Conservation (phyloP, 2,888 invertebrate genomes). For the Sipha maydis region DNA sequence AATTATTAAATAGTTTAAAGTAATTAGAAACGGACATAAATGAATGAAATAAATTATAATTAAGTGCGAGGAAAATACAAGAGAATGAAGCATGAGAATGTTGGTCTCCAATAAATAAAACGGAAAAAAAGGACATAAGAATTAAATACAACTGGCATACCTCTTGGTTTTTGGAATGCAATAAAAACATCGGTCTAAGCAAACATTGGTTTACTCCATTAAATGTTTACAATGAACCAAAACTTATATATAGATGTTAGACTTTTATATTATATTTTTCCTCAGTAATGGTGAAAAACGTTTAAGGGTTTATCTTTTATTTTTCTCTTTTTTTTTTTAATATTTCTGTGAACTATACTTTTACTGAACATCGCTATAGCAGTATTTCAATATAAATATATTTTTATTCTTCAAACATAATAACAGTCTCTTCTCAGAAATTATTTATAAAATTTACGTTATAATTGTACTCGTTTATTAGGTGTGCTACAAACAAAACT, state of each 20-base stretch:
- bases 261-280: not conserved
- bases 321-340: not conserved
- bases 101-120: not conserved
- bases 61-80: not conserved
- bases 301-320: slow-evolving; percentile 20
- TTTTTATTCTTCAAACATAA: not conserved
- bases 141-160: slow-evolving; percentile 27
- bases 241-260: slow-evolving; percentile 14
- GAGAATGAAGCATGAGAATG: not conserved
- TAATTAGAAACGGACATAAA: not conserved
- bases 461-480: no score
- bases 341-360: not conserved
- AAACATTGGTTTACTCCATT: slow-evolving; percentile 28
- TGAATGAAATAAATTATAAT: not conserved
- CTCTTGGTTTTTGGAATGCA: slow-evolving; percentile 26
- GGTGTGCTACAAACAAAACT: no score
- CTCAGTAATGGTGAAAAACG: slow-evolving; percentile 21
- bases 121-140: not conserved
- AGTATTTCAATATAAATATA: slow-evolving; percentile 27
- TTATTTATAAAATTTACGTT: not conserved
- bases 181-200: slow-evolving; percentile 32
- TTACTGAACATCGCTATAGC: not conserved
- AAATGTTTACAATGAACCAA: slow-evolving; percentile 37
- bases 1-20: not conserved
- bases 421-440: not conserved